Base-by-base conservation (phyloP, 2,888 invertebrate genomes). In the Onchidella celtica region DNA sequence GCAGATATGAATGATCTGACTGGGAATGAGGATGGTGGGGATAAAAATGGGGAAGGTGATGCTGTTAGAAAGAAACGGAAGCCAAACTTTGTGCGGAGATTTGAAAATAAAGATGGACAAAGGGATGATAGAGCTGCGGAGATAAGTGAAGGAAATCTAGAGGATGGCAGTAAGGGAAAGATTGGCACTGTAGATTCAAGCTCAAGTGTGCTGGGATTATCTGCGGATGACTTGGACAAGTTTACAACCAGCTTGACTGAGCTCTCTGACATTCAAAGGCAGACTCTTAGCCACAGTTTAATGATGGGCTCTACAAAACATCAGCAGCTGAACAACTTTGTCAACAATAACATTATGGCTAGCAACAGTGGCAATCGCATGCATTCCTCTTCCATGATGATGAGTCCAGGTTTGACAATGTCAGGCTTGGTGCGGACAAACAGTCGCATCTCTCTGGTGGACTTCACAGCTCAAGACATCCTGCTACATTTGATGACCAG, bases 401-500 rank as follows among this genome's bases (percentile, higher is more conserved):
- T 65, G 47, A 68, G 36, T 24, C 61, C 65, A 14, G 40, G 82
- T 21, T 74, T 84, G 11, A 81, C 84, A 1, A 84, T 84, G 61
- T 68, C 80, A 2, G 76, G 84, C 6, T 81, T 82, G 69, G 84
- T 86, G 17, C 85, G 85, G 24, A 85, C 86, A 21, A 87, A 88
- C 74, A 85, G 63, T 38, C 85, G 87, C n/a, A 82, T 88, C 34
- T 87, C 87, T 27, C 79, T 88, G 17, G 85, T 87, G 3, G 88
- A 88, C 75, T 88, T 88, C 81, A 87, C 87, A 0, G 85, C 86
- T 2, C 85, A 86, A 55, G 88, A 88, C 59, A 84, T 88, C 21
- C 65, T 88, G 14, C 86, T 85, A 11, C 88, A 88, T 57, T 83
- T 88, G 59, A 86, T 88, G 87, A 86, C 88, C 2, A 82, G 88